Conservation (phyloP, 2,113 vertebrate genomes). For the Heterocephalus glaber region DNA sequence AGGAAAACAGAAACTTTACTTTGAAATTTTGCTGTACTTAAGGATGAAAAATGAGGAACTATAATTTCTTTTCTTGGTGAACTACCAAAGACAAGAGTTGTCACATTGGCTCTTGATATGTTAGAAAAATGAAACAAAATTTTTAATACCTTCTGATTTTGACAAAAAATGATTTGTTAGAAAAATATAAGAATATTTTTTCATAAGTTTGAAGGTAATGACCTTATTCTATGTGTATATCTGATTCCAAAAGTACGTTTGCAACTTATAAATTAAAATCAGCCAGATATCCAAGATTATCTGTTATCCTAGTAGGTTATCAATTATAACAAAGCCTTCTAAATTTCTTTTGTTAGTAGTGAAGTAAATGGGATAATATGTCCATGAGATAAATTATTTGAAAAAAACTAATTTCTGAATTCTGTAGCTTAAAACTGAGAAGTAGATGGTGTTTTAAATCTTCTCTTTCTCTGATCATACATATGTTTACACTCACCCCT, state of each 20-base stretch:
- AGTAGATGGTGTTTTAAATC: not conserved
- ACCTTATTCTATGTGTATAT: not conserved
- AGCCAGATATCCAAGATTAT: conserved; percentile 13
- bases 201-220: conserved; percentile 13
- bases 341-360: conserved; percentile 24
- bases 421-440: not conserved
- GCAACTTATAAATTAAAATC: not conserved
- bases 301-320: not conserved
- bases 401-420: conserved; percentile 45
- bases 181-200: conserved; percentile 11
- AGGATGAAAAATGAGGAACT: not conserved
- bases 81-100: not conserved
- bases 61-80: not conserved
- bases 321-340: conserved; percentile 33
- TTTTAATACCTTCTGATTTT: conserved; percentile 6
- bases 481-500: not conserved
- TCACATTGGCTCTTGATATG: not conserved
- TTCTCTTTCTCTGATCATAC: not conserved
- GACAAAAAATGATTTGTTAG: not conserved
- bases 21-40: conserved; percentile 45
- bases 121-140: not conserved
- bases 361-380: conserved; percentile 21
- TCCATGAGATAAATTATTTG: not conserved
- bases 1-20: not conserved
- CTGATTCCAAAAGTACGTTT: conserved; percentile 10